Conservation (phyloP, 1,140 invertebrate genomes). For the Thaumetopoea pityocampa region DNA sequence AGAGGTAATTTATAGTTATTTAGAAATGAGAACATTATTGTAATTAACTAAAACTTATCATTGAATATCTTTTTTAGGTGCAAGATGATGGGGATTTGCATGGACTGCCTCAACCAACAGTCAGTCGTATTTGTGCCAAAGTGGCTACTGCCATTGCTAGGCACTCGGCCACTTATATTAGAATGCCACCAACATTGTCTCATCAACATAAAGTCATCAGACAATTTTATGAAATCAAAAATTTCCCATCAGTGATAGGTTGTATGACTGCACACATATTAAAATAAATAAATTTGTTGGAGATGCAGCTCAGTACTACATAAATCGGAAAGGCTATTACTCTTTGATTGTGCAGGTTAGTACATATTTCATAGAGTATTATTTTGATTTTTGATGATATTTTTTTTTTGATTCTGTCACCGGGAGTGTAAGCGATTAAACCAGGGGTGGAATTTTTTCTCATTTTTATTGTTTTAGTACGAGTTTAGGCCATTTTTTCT, state of each 20-base stretch:
- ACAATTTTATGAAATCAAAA: constrained; percentile 6
- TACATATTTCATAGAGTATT: too few relatives aligned
- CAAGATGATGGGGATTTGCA: constrained; percentile 18
- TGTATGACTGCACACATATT: constrained; percentile 14
- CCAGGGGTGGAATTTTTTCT: too few relatives aligned
- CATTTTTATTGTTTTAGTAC: too few relatives aligned
- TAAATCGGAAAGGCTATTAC: constrained; percentile 14
- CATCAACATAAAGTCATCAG: constrained; percentile 1
- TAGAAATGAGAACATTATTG: background rate
- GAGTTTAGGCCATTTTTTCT: too few relatives aligned
- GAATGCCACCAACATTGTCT: constrained; percentile 7
- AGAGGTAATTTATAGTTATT: too few relatives aligned
- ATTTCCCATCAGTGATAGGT: constrained; percentile 7
- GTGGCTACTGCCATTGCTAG: constrained; percentile 8
- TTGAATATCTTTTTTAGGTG: constrained; percentile 7
- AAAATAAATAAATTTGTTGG: constrained; percentile 16
- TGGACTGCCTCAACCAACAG: constrained; percentile 13
- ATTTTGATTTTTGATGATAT: too few relatives aligned
- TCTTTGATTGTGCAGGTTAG: constrained; percentile 14
- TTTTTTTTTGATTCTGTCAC: too few relatives aligned
- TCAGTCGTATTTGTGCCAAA: constrained; percentile 5
- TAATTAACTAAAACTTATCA: background rate
- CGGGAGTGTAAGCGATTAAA: too few relatives aligned
- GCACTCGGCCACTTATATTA: constrained; percentile 8
- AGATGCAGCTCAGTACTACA: constrained; percentile 11